Evolutionary conservation across 2,113 vertebrate species (phyloP), one percentile per base, ranked within the genome.

Genomic region (Carassius carassius): DNA sequence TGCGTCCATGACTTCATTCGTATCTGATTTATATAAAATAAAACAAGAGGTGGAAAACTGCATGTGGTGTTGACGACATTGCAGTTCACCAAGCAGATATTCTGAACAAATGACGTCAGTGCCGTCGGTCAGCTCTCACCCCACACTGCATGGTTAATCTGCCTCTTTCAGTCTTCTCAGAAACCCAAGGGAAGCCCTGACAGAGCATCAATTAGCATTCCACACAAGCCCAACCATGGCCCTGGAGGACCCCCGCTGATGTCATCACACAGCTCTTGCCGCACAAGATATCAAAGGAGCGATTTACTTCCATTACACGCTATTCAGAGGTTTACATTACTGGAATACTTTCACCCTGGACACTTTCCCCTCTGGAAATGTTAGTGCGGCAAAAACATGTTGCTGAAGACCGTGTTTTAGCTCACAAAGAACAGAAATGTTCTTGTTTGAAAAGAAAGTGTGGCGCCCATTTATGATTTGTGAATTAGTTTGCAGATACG

Each of bases 281-380:
- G 60, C 86, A 83, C 37, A 78, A 81, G 56, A 86, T 86, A 89
- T 89, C 84, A 89, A 87, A 87, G 72, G 58, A 78, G 78, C 21
- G 65, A 88, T 88, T 89, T 84, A 89, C 82, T 76, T 83, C 84
- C 74, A 84, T 84, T 84, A 67, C 73, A 75, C 51, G 54, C 58
- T 25, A 78, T 82, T 84, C 73, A 81, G 81, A 89, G 67, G 82
- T 89, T 87, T 86, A 89, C 86, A 89, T 89, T 86, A 54, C 86
- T 89, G 84, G 49, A 86, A 89, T 89, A 58, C 84, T 84, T 89
- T 84, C 23, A 62, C 82, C 44, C 78, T 67, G 72, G 82, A 86
- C 41, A 74, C 44, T 81, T 82, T 80, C 69, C 25, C 23, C 85
- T 73, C 78, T 77, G 78, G 82, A 78, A 74, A 86, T 84, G 63